Evolutionary conservation across 2,113 vertebrate species (phyloP).

Genomic region (Bambusicola thoracicus): DNA sequence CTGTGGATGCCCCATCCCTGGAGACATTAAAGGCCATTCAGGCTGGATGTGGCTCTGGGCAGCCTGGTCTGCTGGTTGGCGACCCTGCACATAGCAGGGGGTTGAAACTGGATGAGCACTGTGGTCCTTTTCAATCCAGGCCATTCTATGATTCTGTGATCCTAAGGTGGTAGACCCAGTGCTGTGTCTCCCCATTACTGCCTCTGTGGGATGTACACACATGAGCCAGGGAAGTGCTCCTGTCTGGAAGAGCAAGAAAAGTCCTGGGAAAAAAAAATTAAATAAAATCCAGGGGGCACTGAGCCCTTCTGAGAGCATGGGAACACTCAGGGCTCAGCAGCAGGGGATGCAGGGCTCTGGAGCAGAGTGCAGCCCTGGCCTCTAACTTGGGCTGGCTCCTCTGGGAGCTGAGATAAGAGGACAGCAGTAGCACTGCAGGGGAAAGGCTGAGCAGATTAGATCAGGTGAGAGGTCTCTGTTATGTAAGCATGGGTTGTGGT

Average conservation of each 20-base stretch:
- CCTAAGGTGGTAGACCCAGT: background rate
- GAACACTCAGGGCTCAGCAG: background rate
- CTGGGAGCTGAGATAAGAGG: background rate
- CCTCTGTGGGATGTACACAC: background rate
- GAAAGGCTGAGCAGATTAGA: background rate
- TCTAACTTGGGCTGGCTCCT: background rate
- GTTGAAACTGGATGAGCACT: too few relatives aligned
- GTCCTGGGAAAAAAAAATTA: background rate
- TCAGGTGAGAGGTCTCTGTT: background rate
- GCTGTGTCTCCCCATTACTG: background rate
- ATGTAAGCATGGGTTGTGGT: background rate
- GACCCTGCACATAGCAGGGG: too few relatives aligned
- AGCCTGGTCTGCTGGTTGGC: too few relatives aligned
- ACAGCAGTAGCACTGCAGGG: background rate
- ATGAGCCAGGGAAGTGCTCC: background rate
- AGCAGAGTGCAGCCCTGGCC: background rate
- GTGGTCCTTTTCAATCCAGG: too few relatives aligned
- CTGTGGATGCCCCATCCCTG: too few relatives aligned
- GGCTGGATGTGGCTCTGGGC: too few relatives aligned
- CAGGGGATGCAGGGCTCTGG: accelerated
- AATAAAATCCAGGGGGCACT: too few relatives aligned
- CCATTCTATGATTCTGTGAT: too few relatives aligned
- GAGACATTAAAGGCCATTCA: too few relatives aligned
- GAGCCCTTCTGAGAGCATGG: background rate
- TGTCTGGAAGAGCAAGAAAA: background rate